Evolutionary conservation across 2,113 vertebrate genomes (phyloP), one percentile per base, ranked within the genome.

Genomic region (Oncorhynchus nerka): DNA sequence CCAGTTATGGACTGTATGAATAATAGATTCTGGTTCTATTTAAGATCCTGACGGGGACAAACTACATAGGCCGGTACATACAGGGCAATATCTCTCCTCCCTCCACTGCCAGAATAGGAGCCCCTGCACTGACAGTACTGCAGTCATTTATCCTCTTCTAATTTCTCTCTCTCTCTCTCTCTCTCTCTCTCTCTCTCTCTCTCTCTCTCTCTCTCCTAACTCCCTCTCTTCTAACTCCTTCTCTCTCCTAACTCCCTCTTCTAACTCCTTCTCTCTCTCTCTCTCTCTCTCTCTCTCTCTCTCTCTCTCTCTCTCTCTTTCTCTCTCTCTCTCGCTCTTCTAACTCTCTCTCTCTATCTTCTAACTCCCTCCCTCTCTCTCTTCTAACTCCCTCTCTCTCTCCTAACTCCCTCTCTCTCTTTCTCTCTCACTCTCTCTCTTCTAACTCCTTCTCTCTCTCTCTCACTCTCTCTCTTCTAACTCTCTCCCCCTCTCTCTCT

Each of bases 11-110:
- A 82, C 82, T 67, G 48, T 70, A 87, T 91, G 86, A 92, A 92
- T 91, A 91, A 90, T 91, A 91, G 85, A 92, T 90, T 79, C 78
- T 12, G 61, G 85, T 90, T 92, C 90, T 90, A 90, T 91, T 91
- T 90, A 87, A 90, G 87, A 89, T 88, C 90, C 72, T 83, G 89
- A 90, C 84, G 75, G 88, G 89, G 86, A 91, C 89, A 92, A 90
- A 92, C 88, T 87, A 86, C 68, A 81, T 48, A 20, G 84, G 84
- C 76, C 84, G 5, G 4, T 55, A 55, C 5, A 32, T 83, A 81
- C 78, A 82, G 82, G 81, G 81, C 90, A 88, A 91, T 91, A 88
- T 89, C 85, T 90, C 85, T 90, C 73, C 81, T 87, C 87, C 32
- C 19, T 34, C 82, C 85, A 77, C 73, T 85, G 86, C 81, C 83